Evolutionary conservation across 37 sponge, comb jelly and placozoan genomes (phyloP), one percentile per base, ranked within the genome.

Genomic region (Spongia lamella): DNA sequence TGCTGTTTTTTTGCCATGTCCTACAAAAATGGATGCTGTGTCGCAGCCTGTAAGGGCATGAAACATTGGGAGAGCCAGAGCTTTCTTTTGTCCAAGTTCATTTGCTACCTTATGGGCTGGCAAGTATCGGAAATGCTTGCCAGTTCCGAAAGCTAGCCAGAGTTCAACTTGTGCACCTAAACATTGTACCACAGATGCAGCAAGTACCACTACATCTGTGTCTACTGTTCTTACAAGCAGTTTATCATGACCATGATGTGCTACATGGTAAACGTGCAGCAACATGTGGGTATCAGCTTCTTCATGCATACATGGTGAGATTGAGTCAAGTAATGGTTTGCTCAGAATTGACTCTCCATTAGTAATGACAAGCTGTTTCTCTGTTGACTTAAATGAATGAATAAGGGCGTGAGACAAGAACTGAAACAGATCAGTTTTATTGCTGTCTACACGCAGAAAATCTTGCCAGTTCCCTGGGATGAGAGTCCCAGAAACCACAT

Each of bases 11-110:
- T 53, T 66, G 32, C 54, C 77, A 66, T 63, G 47, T 54, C 47
- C 49, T 19, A 27, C 58, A 17, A 78, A 78, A 52, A 31, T 27
- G 19, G 78, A 65, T 22, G 65, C 56, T 1, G 54, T 76, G 65
- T 63, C 77, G 40, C 77, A 62, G 3, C 51, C 77, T 13, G 66
- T 76, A 22, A 57, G n/a, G 78, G 77, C 66, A 62, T 62, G 77
- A 76, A 76, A 62, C 31, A 76, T 30, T 1, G 77, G 64, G 14
- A 76, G 25, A 20, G 77, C 63, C 39, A 31, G 65, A 4, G 66
- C 27, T 54, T 76, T 63, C 2, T 37, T 38, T 6, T 50, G 77
- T 24, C 64, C 77, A 38, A 76, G 66, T n/a, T 15, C 29, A 52
- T 21, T 26, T 14, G 43, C 75, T 35, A 76, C 47, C 51, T 63